Percentiles rank a stretch among this genome's conserved stretches.
These are phyloP conservation scores for Zoanthus sociatus DNA, from an alignment of 92 coral and sea anemone species.

Conservation along the genomic window DNA sequence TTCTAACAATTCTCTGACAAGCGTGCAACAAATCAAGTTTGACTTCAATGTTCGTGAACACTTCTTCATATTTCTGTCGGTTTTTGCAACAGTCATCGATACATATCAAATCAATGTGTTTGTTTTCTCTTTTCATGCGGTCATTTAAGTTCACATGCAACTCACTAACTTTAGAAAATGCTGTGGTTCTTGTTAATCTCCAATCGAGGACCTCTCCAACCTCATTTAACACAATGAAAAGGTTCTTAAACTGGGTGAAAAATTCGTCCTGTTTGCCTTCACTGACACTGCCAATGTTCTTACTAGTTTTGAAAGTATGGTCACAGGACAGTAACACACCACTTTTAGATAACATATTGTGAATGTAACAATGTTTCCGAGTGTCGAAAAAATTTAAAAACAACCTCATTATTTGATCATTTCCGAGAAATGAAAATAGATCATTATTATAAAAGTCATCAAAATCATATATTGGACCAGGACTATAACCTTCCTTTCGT, in stretches of 20 bases:
- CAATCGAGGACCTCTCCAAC: conserved; percentile 51
- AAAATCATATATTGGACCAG: neutral
- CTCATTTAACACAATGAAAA: conserved; percentile 53
- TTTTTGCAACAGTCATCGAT: conserved; percentile 68
- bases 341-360: neutral
- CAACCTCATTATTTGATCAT: conserved; percentile 54
- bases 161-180: conserved; percentile 48
- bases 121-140: neutral
- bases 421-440: conserved; percentile 56
- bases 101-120: conserved; percentile 40
- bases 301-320: conserved; percentile 53
- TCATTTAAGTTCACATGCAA: conserved; percentile 17
- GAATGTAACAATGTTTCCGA: conserved; percentile 19
- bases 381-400: conserved; percentile 29
- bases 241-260: conserved; percentile 50
- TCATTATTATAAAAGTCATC: conserved; percentile 42
- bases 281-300: conserved; percentile 15
- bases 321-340: conserved; percentile 50
- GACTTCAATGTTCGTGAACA: conserved; percentile 54
- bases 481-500: neutral
- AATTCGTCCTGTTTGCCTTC: conserved; percentile 36
- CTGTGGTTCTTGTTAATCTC: conserved; percentile 56
- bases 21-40: conserved; percentile 69
- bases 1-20: conserved; percentile 52
- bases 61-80: conserved; percentile 50